These are phyloP conservation scores for Ceramica pisi DNA, from an alignment of 2,888 invertebrate species.

Conservation along the genomic window DNA sequence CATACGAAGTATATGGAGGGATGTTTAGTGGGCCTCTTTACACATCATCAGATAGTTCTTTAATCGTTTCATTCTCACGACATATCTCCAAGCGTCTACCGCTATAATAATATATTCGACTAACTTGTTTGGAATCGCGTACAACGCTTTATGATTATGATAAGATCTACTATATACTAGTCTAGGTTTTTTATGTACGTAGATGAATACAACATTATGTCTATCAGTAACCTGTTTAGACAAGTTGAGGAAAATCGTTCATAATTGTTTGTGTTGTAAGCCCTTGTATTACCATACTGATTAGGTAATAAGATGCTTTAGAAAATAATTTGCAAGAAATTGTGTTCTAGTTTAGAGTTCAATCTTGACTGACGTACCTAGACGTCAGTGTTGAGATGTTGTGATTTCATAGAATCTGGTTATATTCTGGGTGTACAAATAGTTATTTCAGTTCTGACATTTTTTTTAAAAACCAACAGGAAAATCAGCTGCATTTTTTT, in stretches of 20 bases:
- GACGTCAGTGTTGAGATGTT: no score
- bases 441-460: neutral
- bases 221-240: constrained; percentile 16
- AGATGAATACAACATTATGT: neutral
- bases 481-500: no score
- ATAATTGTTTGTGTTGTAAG: constrained; percentile 21
- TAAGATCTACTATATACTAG: constrained; percentile 1
- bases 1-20: no score
- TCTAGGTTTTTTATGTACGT: neutral
- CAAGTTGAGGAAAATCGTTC: constrained; percentile 28
- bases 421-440: neutral
- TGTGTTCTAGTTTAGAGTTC: neutral
- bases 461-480: no score
- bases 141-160: neutral
- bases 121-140: neutral
- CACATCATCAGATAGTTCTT: neutral
- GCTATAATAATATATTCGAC: neutral
- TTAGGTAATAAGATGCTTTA: constrained; percentile 7
- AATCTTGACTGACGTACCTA: no score
- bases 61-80: neutral
- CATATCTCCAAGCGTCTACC: neutral
- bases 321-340: neutral
- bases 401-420: no score
- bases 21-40: no score
- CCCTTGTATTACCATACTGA: neutral